Evolutionary conservation across 35 echinoderm and acorn worm species (phyloP).

Genomic region (Diadema setosum): DNA sequence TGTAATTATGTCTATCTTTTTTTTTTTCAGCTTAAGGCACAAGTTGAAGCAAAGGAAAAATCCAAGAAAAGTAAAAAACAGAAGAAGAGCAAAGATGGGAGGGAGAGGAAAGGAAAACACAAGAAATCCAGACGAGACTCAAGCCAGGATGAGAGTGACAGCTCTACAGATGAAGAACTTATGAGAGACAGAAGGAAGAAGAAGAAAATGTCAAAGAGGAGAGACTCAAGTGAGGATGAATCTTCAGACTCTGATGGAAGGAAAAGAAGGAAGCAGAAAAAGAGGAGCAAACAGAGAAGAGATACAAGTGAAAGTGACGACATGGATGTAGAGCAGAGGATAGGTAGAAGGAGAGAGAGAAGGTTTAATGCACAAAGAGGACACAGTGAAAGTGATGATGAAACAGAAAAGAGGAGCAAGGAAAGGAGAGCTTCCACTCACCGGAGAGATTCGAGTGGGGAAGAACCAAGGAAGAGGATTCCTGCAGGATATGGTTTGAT

Average conservation of each 20-base stretch:
- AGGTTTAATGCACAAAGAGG: no score
- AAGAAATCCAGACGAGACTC: constrained; percentile 45
- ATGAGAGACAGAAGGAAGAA: constrained; percentile 4
- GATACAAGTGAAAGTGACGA: background rate
- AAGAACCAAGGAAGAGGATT: constrained; percentile 1
- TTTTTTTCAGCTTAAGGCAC: constrained; percentile 52
- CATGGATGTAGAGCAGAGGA: background rate
- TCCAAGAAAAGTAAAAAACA: constrained; percentile 58
- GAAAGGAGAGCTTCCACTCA: background rate
- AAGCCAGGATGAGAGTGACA: constrained; percentile 38
- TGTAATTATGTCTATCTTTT: background rate
- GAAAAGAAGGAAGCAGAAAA: background rate
- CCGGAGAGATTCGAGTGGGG: background rate
- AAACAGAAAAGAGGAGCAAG: background rate
- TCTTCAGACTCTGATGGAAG: background rate
- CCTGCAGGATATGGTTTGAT: constrained; percentile 1
- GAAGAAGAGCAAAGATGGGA: constrained; percentile 54
- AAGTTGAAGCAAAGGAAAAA: constrained; percentile 54
- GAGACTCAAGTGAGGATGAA: background rate
- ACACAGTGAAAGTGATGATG: background rate
- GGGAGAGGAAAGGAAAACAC: constrained; percentile 54
- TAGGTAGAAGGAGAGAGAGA: background rate
- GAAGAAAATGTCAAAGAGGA: background rate
- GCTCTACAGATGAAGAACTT: background rate
- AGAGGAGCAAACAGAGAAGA: background rate